A percentile compares a stretch with the other conserved stretches of the same genome.
Conservation (phyloP, 2,888 invertebrate species). For the Agelastica alni region DNA sequence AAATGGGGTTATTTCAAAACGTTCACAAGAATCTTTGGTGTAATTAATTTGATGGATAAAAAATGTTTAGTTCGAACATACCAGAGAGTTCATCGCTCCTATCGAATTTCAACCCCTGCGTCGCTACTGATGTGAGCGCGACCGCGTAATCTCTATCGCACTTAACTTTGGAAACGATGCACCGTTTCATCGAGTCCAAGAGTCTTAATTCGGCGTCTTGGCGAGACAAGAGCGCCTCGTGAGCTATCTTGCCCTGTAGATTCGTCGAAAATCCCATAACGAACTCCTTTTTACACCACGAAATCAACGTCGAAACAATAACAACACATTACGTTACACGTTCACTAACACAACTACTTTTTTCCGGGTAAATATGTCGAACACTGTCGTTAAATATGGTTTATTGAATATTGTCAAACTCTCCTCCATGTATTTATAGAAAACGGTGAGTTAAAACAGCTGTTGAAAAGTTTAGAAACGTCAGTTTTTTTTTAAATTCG, state of each 20-base stretch:
- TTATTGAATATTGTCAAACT: no score
- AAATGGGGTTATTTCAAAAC: no score
- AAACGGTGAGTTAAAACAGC: no score
- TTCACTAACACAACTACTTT: slow-evolving; percentile 2
- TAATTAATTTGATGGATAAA: neutral
- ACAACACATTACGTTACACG: no score
- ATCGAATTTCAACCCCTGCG: slow-evolving; percentile 84
- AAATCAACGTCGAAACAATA: no score
- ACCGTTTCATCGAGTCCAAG: slow-evolving; percentile 88
- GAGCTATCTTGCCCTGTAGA: slow-evolving; percentile 85
- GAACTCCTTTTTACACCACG: no score
- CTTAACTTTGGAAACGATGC: slow-evolving; percentile 84
- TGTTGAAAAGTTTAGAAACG: no score
- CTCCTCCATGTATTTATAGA: no score
- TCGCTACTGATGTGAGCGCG: slow-evolving; percentile 78
- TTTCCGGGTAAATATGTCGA: no score
- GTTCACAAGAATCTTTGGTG: neutral
- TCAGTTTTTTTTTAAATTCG: no score
- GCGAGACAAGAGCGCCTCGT: slow-evolving; percentile 86
- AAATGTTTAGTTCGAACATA: slow-evolving; percentile 16
- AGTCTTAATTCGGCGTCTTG: slow-evolving; percentile 93
- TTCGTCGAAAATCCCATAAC: slow-evolving; percentile 84
- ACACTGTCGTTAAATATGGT: no score
- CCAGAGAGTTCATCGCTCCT: slow-evolving; percentile 70
- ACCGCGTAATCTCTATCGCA: slow-evolving; percentile 91